A percentile compares a stretch with the other conserved stretches of the same genome.
phyloP scores from a whole-genome alignment of 2,113 vertebrate genomes.

The Myocastor coypus region DNA sequence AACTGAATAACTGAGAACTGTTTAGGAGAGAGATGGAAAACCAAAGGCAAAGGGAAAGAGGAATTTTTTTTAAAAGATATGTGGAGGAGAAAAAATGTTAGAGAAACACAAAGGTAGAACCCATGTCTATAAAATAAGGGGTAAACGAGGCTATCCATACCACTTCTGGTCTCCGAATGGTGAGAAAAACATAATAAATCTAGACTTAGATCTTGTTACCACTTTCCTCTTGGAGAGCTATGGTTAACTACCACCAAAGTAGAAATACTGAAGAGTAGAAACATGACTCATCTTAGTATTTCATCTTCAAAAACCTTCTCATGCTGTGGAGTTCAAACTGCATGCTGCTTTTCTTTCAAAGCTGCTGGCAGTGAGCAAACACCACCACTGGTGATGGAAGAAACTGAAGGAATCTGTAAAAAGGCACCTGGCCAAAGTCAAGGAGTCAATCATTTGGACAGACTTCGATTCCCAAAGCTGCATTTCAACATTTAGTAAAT shows the following conservation, averaged over 20 bases:
- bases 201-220: not conserved
- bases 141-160: not conserved
- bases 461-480: not conserved
- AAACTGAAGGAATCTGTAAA: not conserved
- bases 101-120: not conserved
- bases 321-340: conserved; percentile 44
- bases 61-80: not conserved
- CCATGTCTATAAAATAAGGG: not conserved
- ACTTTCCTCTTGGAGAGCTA: conserved; percentile 38
- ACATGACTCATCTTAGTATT: conserved; percentile 21
- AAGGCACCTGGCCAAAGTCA: not conserved
- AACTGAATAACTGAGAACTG: not conserved
- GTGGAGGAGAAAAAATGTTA: not conserved
- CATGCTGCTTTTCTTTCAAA: not conserved
- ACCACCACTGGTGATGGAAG: not conserved
- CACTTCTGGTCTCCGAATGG: not conserved
- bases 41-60: not conserved
- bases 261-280: conserved; percentile 44
- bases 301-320: conserved; percentile 63
- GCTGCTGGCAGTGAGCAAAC: not conserved
- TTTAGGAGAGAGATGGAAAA: not conserved
- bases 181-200: conserved; percentile 14
- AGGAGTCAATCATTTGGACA: conserved; percentile 39
- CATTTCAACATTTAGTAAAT: conserved; percentile 52
- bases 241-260: conserved; percentile 36